phyloP scores from a whole-genome alignment of 2,888 invertebrate genomes.

The Cepaea hortensis region DNA sequence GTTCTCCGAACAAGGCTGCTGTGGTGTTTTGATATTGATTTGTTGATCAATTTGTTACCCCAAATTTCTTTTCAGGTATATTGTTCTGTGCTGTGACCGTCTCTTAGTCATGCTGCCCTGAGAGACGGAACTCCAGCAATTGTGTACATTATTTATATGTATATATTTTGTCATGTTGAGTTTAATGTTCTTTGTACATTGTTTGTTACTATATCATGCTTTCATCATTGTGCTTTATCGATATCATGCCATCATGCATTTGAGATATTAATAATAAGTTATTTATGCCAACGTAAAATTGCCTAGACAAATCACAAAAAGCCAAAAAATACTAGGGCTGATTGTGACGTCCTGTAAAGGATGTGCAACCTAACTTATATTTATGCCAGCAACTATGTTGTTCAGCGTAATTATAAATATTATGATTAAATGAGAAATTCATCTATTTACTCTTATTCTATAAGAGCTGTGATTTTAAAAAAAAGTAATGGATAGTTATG shows the following conservation, averaged over 20 bases:
- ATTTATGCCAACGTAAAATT: too few relatives aligned
- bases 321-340: too few relatives aligned
- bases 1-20: conserved; percentile 26
- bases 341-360: too few relatives aligned
- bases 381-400: too few relatives aligned
- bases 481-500: not conserved
- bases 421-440: too few relatives aligned
- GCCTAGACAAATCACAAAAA: too few relatives aligned
- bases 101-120: conserved; percentile 1
- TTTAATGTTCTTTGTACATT: conserved; percentile 8
- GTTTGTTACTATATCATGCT: conserved; percentile 6
- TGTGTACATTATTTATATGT: conserved; percentile 18
- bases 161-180: conserved; percentile 8
- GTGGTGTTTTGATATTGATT: conserved; percentile 33
- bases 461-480: not conserved
- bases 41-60: conserved; percentile 40
- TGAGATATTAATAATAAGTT: too few relatives aligned
- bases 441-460: not conserved
- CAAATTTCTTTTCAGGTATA: conserved; percentile 26
- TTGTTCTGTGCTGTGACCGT: conserved; percentile 15
- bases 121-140: conserved; percentile 3
- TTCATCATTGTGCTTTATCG: conserved; percentile 5
- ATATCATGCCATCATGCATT: not conserved
- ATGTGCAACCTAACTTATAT: too few relatives aligned
- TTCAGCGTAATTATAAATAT: too few relatives aligned